These are phyloP conservation scores for Myiopsitta monachus DNA, from an alignment of 2,113 vertebrate species.

Conservation along the genomic window DNA sequence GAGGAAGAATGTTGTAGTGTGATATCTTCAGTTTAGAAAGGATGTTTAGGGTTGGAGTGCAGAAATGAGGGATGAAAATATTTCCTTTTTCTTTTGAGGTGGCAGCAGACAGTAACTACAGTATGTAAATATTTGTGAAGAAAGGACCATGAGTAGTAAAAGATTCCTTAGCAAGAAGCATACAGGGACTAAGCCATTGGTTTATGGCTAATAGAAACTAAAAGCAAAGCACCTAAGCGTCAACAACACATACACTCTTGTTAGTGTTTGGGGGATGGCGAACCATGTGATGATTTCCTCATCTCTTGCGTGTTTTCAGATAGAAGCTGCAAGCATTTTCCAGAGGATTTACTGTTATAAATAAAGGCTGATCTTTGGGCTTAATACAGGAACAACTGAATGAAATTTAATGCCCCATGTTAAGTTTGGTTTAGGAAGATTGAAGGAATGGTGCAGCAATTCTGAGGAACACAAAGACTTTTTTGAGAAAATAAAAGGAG, in stretches of 20 bases:
- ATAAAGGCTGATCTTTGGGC: neutral
- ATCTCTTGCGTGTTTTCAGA: neutral
- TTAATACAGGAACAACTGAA: neutral
- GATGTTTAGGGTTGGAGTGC: neutral
- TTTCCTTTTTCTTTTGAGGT: neutral
- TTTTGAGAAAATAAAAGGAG: neutral
- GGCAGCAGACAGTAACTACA: neutral
- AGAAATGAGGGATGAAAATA: neutral
- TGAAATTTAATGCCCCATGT: neutral
- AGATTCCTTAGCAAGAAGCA: neutral
- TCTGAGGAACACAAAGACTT: neutral
- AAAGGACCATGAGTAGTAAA: neutral
- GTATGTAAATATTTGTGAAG: neutral
- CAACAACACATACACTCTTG: fast-evolving
- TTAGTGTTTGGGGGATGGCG: neutral
- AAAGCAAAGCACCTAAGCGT: neutral
- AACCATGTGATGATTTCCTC: neutral
- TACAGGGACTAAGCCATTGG: neutral
- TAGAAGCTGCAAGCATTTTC: neutral
- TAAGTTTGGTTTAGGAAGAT: neutral
- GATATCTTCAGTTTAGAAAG: neutral
- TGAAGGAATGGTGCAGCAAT: neutral
- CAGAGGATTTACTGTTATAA: neutral
- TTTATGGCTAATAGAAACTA: neutral
- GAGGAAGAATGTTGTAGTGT: neutral